phyloP scores from a whole-genome alignment of 2,113 vertebrate genomes.

The Collichthys lucidus region DNA sequence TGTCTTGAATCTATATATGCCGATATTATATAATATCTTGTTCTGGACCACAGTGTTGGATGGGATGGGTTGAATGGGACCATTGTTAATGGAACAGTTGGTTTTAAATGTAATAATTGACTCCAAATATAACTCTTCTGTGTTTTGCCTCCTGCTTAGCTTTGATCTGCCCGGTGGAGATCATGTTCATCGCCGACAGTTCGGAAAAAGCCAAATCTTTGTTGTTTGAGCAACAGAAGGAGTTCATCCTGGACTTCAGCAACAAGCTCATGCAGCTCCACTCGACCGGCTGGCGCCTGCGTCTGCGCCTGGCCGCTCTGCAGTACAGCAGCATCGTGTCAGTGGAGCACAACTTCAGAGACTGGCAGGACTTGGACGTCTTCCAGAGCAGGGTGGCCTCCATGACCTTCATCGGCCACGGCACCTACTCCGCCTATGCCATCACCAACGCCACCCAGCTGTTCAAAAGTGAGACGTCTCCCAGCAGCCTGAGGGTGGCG shows the following conservation, averaged over 20 bases:
- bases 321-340: conserved; percentile 91
- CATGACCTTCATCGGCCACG: conserved; percentile 88
- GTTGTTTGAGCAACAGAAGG: conserved; percentile 87
- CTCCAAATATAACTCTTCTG: not conserved
- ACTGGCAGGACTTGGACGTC: conserved; percentile 87
- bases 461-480: conserved; percentile 82
- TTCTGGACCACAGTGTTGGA: not conserved
- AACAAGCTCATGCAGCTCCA: conserved; percentile 82
- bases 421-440: conserved; percentile 90
- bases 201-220: conserved; percentile 88
- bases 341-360: conserved; percentile 87
- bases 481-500: conserved; percentile 82
- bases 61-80: not conserved
- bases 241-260: conserved; percentile 85
- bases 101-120: not conserved
- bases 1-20: not conserved
- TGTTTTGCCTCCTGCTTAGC: conserved; percentile 69
- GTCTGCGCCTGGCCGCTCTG: conserved; percentile 85
- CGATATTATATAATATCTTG: not conserved
- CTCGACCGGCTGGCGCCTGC: conserved; percentile 73
- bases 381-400: conserved; percentile 85
- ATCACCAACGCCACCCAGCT: conserved; percentile 89
- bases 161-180: conserved; percentile 85
- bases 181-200: conserved; percentile 91
- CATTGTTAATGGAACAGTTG: not conserved